Base-by-base conservation (phyloP, 2,113 vertebrate genomes). In the Lepus europaeus region DNA sequence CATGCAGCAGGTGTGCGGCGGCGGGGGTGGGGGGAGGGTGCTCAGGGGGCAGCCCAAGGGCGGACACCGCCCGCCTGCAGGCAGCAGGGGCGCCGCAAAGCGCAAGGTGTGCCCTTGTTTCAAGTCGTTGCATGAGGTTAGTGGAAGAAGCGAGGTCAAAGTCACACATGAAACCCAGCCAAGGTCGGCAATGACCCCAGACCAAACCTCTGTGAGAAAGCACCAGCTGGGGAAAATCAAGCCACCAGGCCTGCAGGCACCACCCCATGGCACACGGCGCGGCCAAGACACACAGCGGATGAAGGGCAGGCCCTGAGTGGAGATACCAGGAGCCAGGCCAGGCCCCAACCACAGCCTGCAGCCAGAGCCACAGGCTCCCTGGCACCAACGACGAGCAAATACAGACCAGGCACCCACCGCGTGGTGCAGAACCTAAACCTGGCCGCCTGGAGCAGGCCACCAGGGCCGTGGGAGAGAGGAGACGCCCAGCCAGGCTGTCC, bases 311-410 rank as follows among this genome's bases (percentile, higher is more conserved):
- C 79, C 64, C 20, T 59, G 87, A 73, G n/a, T 73, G 6, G 53
- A 81, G 29, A 17, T 0, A 1, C n/a, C 17, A 27, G 1, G 61
- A 16, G 31, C 69, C 20, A 25, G 31, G 73, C 56, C 45, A 16
- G 72, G 74, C 72, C 64, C 29, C 66, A 6, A 0, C 4, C 63
- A 22, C 5, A 25, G 23, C 49, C 61, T 0, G 0, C 3, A 2
- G 16, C 7, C 29, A 69, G 56, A 3, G 1, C 53, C 94, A 29
- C 1, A 27, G 93, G 20, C 14, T 16, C 59, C 70, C 45, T 1
- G 82, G 31, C 5, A 22, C 49, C 16, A 6, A 9, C 7, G 36
- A 3, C 14, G 80, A 79, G 72, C 74, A 2, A 49, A 0, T 0
- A 4, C 25, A 68, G 68, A 31, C 68, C 63, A 22, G 85, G 9